These are phyloP conservation scores for Drosophila auraria DNA, from an alignment of 1,140 invertebrate genomes.

Conservation along the genomic window DNA sequence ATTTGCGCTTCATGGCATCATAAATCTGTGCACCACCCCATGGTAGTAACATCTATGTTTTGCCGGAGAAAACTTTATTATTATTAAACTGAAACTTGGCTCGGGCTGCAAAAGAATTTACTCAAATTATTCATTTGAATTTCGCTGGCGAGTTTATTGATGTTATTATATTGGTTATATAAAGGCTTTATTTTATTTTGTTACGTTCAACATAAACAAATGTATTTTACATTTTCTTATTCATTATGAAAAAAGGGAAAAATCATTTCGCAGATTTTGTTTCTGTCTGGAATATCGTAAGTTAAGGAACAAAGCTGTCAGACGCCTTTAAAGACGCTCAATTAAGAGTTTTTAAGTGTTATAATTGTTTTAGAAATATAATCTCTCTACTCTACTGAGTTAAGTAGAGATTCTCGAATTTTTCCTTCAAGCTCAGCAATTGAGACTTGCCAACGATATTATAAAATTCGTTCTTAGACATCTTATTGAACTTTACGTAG, in stretches of 20 bases:
- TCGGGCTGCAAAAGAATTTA: neutral
- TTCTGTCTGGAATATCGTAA: neutral
- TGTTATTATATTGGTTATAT: neutral
- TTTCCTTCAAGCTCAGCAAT: slow-evolving; percentile 9
- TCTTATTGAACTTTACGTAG: slow-evolving; percentile 1
- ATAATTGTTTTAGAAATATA: neutral
- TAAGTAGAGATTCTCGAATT: slow-evolving; percentile 3
- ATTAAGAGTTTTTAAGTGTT: neutral
- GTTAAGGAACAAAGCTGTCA: neutral
- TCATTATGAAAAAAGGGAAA: neutral
- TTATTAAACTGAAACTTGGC: neutral
- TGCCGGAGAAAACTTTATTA: slow-evolving; percentile 7
- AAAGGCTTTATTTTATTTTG: neutral
- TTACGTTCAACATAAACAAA: neutral
- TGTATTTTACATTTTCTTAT: neutral
- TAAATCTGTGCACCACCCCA: slow-evolving; percentile 42
- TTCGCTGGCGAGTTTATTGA: neutral
- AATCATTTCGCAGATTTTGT: neutral
- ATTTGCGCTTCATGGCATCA: slow-evolving; percentile 44
- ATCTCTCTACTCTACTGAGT: neutral
- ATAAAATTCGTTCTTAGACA: slow-evolving; percentile 13
- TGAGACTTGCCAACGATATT: slow-evolving; percentile 13
- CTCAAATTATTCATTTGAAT: neutral
- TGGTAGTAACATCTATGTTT: neutral
- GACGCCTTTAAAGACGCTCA: too few relatives aligned